Evolutionary conservation across 2,113 vertebrate genomes (phyloP), one percentile per base, ranked within the genome.

Genomic region (Haliaeetus leucogaster): DNA sequence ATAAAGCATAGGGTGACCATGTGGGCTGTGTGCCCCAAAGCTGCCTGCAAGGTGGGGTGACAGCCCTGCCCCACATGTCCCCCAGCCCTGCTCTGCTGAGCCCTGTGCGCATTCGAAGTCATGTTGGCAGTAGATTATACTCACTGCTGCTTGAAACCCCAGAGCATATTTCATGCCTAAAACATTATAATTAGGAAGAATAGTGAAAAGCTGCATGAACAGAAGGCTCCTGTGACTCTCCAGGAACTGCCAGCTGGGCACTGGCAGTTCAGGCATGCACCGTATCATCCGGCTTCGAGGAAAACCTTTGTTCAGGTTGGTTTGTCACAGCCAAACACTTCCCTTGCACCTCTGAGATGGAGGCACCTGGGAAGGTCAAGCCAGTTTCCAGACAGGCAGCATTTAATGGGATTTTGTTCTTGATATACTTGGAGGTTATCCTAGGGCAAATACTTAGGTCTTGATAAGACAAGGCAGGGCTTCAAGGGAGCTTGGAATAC

Each of bases 151-250:
- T 96, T 4, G n/a, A 87, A 91, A 56, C 70, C 86, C 71, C 79
- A 34, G 81, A 90, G 79, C 92, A 63, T 78, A 83, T 94, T 97
- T 96, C 38, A 9, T 86, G n/a, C 65, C 38, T 59, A 9, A 91
- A 91, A 62, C 70, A 34, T 71, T 43, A 5, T 71, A 67, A 96
- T 95, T 94, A 90, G 70, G 73, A 73, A 78, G 90, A 84, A 70
- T 9, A 73, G 77, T 16, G 72, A 52, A 77, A 97, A 96, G 78
- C 86, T 90, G 87, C 70, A 48, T 0, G 55, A 90, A 82, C 94
- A 96, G 92, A 94, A 94, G 90, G 91, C 72, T 93, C 79, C 82
- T 2, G 34, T 74, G 88, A 5, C 94, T 95, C 95, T 96, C 83
- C 83, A 91, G 91, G 85, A 95, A 77, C 53, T 17, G 27, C 73